Conservation (phyloP, 1,140 invertebrate genomes). For the Pseudomyrmex concolor region DNA sequence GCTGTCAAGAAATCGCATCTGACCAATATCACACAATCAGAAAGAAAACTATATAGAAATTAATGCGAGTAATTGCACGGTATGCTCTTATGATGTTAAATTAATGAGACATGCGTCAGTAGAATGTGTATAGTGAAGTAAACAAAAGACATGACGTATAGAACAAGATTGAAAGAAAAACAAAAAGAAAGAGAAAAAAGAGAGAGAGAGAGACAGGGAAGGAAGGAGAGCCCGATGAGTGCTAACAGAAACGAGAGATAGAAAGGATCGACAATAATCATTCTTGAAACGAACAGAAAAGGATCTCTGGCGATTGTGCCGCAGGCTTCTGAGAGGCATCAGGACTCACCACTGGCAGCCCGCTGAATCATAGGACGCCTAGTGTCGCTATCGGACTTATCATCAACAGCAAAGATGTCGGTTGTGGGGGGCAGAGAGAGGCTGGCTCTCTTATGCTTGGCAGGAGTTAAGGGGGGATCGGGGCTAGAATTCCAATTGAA, state of each 20-base stretch:
- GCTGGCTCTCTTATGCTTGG: slow-evolving; percentile 84
- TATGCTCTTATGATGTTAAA: slow-evolving; percentile 40
- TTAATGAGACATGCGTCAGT: slow-evolving; percentile 35
- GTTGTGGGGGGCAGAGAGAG: slow-evolving; percentile 84
- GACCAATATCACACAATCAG: slow-evolving; percentile 36
- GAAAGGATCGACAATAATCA: slow-evolving; percentile 64
- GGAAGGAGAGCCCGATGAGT: slow-evolving; percentile 36
- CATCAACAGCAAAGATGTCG: slow-evolving; percentile 85
- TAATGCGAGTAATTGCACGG: slow-evolving; percentile 26
- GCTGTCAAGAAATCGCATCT: slow-evolving; percentile 15
- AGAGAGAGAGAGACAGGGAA: slow-evolving; percentile 33
- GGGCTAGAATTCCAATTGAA: slow-evolving; percentile 88
- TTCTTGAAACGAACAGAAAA: slow-evolving; percentile 68
- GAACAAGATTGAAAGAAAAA: slow-evolving; percentile 7
- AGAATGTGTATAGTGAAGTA: slow-evolving; percentile 30
- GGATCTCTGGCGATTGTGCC: slow-evolving; percentile 66
- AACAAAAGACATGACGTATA: slow-evolving; percentile 34
- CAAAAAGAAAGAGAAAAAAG: not conserved
- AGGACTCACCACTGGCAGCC: slow-evolving; percentile 83
- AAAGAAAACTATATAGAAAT: not conserved
- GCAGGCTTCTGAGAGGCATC: slow-evolving; percentile 67
- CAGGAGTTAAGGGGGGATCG: slow-evolving; percentile 83
- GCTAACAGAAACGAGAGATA: slow-evolving; percentile 45
- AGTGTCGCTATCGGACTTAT: slow-evolving; percentile 83
- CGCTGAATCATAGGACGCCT: slow-evolving; percentile 82